Evolutionary conservation across 2,888 invertebrate species (phyloP).

Genomic region (Halictus ligatus): DNA sequence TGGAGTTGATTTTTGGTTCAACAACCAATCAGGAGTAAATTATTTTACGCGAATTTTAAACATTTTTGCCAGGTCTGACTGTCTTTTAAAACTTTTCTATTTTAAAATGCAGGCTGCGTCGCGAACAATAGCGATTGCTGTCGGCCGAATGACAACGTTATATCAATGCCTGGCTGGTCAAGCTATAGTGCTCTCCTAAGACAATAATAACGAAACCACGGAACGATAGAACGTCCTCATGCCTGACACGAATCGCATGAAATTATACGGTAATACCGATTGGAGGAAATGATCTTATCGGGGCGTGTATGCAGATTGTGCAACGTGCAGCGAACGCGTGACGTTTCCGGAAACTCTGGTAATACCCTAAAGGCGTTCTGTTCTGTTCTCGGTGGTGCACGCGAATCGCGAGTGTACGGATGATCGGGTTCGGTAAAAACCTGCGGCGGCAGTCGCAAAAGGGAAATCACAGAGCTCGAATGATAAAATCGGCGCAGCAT

Average conservation of each 20-base stretch:
- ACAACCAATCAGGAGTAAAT: no score
- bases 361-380: conserved; percentile 34
- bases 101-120: conserved; percentile 8
- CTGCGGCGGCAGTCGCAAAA: conserved; percentile 13
- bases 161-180: conserved; percentile 32
- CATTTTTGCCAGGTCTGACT: no score
- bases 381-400: conserved; percentile 11
- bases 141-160: conserved; percentile 50
- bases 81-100: background rate
- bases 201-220: conserved; percentile 47
- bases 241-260: conserved; percentile 58
- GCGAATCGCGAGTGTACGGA: conserved; percentile 46
- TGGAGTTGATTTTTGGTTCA: no score
- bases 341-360: conserved; percentile 56
- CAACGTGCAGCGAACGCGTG: conserved; percentile 40
- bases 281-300: conserved; percentile 69
- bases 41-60: no score
- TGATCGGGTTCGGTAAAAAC: conserved; percentile 50
- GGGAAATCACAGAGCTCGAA: conserved; percentile 41
- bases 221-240: conserved; percentile 22
- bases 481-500: conserved; percentile 23
- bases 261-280: conserved; percentile 73
- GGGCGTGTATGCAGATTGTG: conserved; percentile 58
- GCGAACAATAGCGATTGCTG: conserved; percentile 65
- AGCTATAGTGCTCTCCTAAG: conserved; percentile 51